A percentile compares a stretch with the other conserved stretches of the same genome.
These are phyloP conservation scores for Melanophora roralis DNA, from an alignment of 2,888 invertebrate species.

Conservation along the genomic window DNA sequence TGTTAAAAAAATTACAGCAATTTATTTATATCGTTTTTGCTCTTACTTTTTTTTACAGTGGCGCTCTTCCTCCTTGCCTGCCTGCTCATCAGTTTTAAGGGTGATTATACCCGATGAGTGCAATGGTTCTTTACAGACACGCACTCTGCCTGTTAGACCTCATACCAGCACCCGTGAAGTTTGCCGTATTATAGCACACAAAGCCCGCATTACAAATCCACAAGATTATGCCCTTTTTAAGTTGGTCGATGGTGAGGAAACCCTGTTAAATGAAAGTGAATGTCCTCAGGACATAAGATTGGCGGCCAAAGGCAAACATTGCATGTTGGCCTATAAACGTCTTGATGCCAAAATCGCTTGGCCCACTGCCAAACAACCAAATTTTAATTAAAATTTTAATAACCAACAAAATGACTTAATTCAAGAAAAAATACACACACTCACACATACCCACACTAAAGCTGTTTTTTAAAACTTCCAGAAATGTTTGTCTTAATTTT, in stretches of 20 bases:
- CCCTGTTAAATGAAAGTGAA: conserved; percentile 90
- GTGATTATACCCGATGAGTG: conserved; percentile 96
- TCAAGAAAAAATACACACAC: background rate
- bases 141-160: conserved; percentile 94
- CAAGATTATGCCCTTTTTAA: conserved; percentile 96
- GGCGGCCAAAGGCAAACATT: conserved; percentile 86
- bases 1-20: background rate
- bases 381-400: conserved; percentile 46
- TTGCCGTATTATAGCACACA: conserved; percentile 95
- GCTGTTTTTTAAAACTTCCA: conserved; percentile 35
- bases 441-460: background rate
- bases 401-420: conserved; percentile 38
- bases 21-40: background rate
- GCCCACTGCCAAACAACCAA: conserved; percentile 80
- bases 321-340: conserved; percentile 95
- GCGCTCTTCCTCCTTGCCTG: conserved; percentile 79
- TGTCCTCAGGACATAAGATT: conserved; percentile 92
- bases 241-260: conserved; percentile 94
- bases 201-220: conserved; percentile 96
- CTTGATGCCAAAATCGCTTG: conserved; percentile 98
- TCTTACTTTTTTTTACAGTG: conserved; percentile 71
- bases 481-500: conserved; percentile 47
- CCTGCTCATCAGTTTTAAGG: conserved; percentile 86
- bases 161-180: conserved; percentile 95
- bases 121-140: conserved; percentile 92